Conservation (phyloP, 2,797 vertebrate genomes). For the Enteromius argenteus region DNA sequence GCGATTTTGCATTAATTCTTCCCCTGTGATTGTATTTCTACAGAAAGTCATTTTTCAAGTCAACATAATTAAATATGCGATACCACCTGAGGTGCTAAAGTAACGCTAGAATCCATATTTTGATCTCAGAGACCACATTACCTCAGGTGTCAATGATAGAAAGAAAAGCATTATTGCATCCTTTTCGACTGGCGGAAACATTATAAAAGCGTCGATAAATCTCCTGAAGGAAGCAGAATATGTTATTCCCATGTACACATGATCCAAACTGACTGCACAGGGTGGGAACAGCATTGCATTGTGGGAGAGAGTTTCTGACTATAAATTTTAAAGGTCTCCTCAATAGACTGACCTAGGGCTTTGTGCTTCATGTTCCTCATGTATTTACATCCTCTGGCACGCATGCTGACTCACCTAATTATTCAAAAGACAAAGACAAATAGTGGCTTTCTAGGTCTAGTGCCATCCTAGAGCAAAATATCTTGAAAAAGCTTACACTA, state of each 20-base stretch:
- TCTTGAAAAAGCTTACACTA: not conserved
- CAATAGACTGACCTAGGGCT: slow-evolving; percentile 45
- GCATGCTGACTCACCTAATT: slow-evolving; percentile 36
- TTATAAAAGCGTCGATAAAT: slow-evolving; percentile 40
- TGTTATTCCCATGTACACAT: slow-evolving; percentile 31
- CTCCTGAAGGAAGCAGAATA: slow-evolving; percentile 36
- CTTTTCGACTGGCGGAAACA: slow-evolving; percentile 30
- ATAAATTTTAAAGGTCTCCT: slow-evolving; percentile 43
- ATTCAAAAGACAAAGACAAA: slow-evolving; percentile 33
- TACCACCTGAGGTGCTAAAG: slow-evolving; percentile 35
- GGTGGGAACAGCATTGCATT: slow-evolving; percentile 36
- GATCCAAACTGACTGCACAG: slow-evolving; percentile 38
- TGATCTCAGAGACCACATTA: slow-evolving; percentile 53
- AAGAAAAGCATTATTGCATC: slow-evolving; percentile 45
- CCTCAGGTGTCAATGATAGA: slow-evolving; percentile 58
- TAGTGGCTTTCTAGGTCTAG: slow-evolving; percentile 38
- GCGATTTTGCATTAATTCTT: slow-evolving; percentile 63
- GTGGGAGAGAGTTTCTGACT: slow-evolving; percentile 28
- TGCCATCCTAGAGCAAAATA: slow-evolving; percentile 35
- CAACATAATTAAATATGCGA: slow-evolving; percentile 51
- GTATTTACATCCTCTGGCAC: slow-evolving; percentile 31
- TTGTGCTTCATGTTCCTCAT: slow-evolving; percentile 32
- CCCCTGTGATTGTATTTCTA: slow-evolving; percentile 61
- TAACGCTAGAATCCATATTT: slow-evolving; percentile 39
- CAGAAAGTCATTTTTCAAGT: slow-evolving; percentile 50